Conservation (phyloP, 2,113 vertebrate species). For the Mastomys natalensis region DNA sequence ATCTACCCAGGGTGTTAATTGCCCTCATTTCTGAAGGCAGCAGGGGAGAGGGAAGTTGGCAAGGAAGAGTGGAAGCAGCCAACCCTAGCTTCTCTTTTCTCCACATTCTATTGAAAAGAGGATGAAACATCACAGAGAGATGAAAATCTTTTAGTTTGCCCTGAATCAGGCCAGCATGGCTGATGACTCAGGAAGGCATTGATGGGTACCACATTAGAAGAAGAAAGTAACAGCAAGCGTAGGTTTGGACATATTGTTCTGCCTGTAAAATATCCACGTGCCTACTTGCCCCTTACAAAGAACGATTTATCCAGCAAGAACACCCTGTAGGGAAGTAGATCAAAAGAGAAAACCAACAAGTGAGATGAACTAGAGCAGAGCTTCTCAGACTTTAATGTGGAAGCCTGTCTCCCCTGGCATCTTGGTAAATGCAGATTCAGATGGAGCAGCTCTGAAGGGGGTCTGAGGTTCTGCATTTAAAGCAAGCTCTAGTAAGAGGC, state of each 20-base stretch:
- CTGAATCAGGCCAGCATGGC: constrained; percentile 71
- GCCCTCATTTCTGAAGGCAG: constrained; percentile 75
- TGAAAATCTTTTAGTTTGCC: constrained; percentile 77
- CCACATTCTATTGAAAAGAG: constrained; percentile 60
- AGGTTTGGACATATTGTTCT: constrained; percentile 78
- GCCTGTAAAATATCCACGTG: constrained; percentile 75
- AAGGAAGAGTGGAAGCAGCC: constrained; percentile 45
- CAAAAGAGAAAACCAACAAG: constrained; percentile 73
- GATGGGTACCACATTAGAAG: constrained; percentile 74
- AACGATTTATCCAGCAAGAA: constrained; percentile 68
- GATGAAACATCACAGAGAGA: constrained; percentile 72
- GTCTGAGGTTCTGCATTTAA: constrained; percentile 48
- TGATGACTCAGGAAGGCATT: constrained; percentile 75
- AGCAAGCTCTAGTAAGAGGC: neutral
- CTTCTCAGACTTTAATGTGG: constrained; percentile 58
- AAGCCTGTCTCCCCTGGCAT: constrained; percentile 40
- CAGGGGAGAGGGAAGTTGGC: constrained; percentile 68
- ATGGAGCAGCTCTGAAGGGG: neutral
- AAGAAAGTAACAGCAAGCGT: constrained; percentile 76
- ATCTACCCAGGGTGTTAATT: constrained; percentile 77
- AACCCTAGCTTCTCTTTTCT: constrained; percentile 62
- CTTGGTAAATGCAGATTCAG: constrained; percentile 32
- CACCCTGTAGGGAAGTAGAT: constrained; percentile 75
- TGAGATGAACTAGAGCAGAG: constrained; percentile 63
- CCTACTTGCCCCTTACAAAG: constrained; percentile 72